Evolutionary conservation across 53 echinoderm and acorn worm genomes (phyloP), one percentile per base, ranked within the genome.

Genomic region (Paracentrotus lividus): DNA sequence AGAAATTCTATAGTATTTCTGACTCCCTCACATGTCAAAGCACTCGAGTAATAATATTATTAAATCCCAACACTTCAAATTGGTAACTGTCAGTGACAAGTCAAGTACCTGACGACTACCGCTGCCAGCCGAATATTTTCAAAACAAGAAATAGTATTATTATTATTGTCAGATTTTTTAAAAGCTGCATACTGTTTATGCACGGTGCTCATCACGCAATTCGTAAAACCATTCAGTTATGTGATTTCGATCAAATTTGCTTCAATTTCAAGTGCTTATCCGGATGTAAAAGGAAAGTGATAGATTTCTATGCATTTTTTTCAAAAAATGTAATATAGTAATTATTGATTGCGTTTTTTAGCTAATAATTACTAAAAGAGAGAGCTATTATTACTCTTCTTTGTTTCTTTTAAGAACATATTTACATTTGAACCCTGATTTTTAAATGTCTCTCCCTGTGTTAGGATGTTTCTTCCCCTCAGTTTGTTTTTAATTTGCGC

Each of bases 31-130:
- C 27, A 31, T 77, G 40, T 4, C 4, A 16, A n/a, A 18, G 27
- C 44, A 44, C 26, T 47, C 23, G 12, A 4, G 36, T 10, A 40
- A 36, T 36, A 4, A 38, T 40, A 40, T 72, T 72, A 20, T 15
- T 72, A 20, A 2, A 9, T 3, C 0, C 5, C 23, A 47, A 14
- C 47, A n/a, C 81, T 81, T 81, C 12, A 81, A 47, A 81, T 45
- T 81, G 81, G 81, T 47, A 81, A 81, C 81, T 81, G 45, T 81
- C 44, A 47, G 3, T 8, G 45, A 81, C 81, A 47, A 47, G 81
- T 81, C 81, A 47, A 81, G 81, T 81, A 47, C 13, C 26, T 81
- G 44, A 47, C 47, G 44, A 10, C 26, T 10, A 27, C 1, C 12
- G 44, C 33, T 47, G 24, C 47, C 47, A 31, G 67, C 12, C 67